A percentile compares a stretch with the other conserved stretches of the same genome.
Evolutionary conservation across 2,888 invertebrate species (phyloP).

Genomic region (Phortica okadai): DNA sequence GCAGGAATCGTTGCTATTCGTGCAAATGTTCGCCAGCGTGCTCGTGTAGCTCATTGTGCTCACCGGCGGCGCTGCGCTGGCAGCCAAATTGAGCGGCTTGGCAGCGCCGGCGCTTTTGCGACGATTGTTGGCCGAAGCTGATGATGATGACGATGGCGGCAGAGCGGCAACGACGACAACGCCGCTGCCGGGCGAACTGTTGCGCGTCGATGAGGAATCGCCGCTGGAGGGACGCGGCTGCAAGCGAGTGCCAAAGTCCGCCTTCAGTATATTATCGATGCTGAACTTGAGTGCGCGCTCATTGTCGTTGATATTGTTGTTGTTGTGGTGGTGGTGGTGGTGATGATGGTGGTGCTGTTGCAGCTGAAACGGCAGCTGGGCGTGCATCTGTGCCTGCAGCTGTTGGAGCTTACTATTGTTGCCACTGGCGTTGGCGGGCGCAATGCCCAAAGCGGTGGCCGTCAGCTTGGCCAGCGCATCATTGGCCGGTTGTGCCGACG

Average conservation of each 20-base stretch:
- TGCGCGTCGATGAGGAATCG: conserved; percentile 42
- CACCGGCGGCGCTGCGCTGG: conserved; percentile 46
- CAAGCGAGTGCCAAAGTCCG: conserved; percentile 84
- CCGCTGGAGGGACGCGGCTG: conserved; percentile 61
- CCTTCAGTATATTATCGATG: conserved; percentile 90
- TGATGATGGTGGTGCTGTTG: too few species aligned
- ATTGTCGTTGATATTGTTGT: conserved; percentile 74
- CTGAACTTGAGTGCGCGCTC: conserved; percentile 86
- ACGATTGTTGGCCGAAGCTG: too few species aligned
- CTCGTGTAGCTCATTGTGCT: conserved; percentile 61
- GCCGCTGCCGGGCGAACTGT: not conserved
- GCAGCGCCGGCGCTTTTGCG: conserved; percentile 48
- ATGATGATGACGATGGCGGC: too few species aligned
- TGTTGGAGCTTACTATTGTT: conserved; percentile 60
- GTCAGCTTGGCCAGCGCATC: conserved; percentile 72
- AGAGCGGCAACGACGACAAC: too few species aligned
- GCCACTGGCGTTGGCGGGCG: conserved; percentile 45
- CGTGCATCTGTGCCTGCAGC: conserved; percentile 69
- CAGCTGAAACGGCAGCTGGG: conserved; percentile 59
- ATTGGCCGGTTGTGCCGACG: conserved; percentile 44
- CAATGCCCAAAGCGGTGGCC: conserved; percentile 69
- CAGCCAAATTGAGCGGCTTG: conserved; percentile 54
- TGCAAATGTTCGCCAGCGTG: conserved; percentile 73
- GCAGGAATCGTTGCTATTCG: conserved; percentile 74
- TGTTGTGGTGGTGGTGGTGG: conserved; percentile 56